Base-by-base conservation (phyloP, 2,797 vertebrate genomes). In the Syndactyla subalaris region DNA sequence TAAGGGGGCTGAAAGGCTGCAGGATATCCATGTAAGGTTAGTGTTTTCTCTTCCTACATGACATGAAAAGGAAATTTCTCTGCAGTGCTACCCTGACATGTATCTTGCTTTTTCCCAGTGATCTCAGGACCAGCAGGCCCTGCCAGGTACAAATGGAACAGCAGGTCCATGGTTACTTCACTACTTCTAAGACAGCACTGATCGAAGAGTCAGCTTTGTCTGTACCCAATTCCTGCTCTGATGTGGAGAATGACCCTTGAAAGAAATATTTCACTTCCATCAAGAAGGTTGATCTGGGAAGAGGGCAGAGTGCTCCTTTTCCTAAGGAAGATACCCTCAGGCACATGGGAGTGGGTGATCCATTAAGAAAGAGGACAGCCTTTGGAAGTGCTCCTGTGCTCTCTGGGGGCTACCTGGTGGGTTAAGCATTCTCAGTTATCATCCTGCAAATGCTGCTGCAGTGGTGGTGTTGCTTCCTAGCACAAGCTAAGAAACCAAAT, bases 71-170 rank as follows among this genome's bases (percentile, higher is more conserved):
- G 21, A 71, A 57, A 58, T 49, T 26, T 46, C 13, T 16, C 39
- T 55, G 27, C n/a, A 58, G 5, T 3, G 0, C 54, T 48, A 10
- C 32, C 7, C 2, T 0, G 0, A 23, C 36, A 67, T 19, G 14
- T 55, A 61, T 59, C 30, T 39, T 78, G 10, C 23, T 87, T 89
- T 77, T 85, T 54, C 49, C 24, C 30, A 7, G 16, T 39, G 39
- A 7, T 39, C 4, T 3, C 22, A 61, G 43, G 48, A 32, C 23
- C 46, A 67, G 22, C 17, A 51, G 36, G 14, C 36, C 85, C 45
- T 48, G 19, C 16, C 24, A 72, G 19, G 17, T 61, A 63, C 12
- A 67, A 70, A 48, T 20, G 2, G 30, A 49, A 14, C 14, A 19
- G 7, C 12, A 61, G 51, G 18, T 52, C 76, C 6, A 0, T 79